A percentile compares a stretch with the other conserved stretches of the same genome.
Evolutionary conservation across 2,888 invertebrate genomes (phyloP).

Genomic region (Tenthredo livida): DNA sequence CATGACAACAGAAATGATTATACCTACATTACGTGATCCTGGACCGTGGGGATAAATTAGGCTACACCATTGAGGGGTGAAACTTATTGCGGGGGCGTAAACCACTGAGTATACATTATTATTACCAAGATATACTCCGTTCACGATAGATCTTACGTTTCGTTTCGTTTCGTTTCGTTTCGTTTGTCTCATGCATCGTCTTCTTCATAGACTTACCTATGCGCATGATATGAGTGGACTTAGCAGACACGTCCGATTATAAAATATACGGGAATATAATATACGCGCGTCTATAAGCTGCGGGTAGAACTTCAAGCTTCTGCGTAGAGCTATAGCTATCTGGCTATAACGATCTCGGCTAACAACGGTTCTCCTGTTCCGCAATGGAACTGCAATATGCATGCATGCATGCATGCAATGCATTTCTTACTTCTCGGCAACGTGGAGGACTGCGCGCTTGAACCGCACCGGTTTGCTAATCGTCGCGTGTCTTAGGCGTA

Average conservation of each 20-base stretch:
- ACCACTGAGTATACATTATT: conserved; percentile 29
- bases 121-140: conserved; percentile 25
- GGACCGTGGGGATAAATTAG: conserved; percentile 33
- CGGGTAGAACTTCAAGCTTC: background rate
- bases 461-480: conserved; percentile 19
- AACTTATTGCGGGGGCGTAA: conserved; percentile 37
- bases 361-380: conserved; percentile 21
- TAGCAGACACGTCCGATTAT: background rate
- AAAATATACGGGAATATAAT: background rate
- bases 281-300: background rate
- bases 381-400: background rate
- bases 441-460: background rate
- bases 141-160: background rate
- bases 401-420: background rate
- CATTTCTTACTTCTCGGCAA: background rate
- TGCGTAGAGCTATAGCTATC: background rate
- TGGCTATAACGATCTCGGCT: background rate
- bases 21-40: conserved; percentile 47
- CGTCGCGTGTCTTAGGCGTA: conserved; percentile 7
- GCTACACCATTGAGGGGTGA: conserved; percentile 42
- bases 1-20: conserved; percentile 45
- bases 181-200: background rate
- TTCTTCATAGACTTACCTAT: background rate
- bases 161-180: background rate
- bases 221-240: background rate